phyloP scores from a whole-genome alignment of 2,888 invertebrate species.

The Theristus sp. region DNA sequence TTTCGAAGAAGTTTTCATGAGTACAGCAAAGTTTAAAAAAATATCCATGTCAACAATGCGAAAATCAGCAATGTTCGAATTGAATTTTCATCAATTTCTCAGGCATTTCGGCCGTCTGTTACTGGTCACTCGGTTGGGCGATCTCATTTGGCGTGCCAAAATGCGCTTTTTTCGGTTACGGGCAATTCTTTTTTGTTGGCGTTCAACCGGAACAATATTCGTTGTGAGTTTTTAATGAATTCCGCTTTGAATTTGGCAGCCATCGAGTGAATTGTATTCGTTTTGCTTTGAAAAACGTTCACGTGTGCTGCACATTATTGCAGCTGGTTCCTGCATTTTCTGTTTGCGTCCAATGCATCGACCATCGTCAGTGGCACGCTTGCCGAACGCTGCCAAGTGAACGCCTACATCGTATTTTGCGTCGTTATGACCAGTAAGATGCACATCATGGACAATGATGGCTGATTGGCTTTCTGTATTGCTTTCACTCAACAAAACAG shows the following conservation, averaged over 20 bases:
- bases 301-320: not conserved
- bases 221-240: not conserved
- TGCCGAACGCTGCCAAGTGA: constrained; percentile 40
- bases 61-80: too few relatives aligned
- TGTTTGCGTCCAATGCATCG: constrained; percentile 41
- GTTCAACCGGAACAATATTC: not conserved
- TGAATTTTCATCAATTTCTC: too few relatives aligned
- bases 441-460: too few relatives aligned
- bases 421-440: constrained; percentile 36
- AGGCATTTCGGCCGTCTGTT: constrained; percentile 30
- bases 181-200: constrained; percentile 13
- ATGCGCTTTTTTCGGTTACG: constrained; percentile 27
- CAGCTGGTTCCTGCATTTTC: constrained; percentile 30
- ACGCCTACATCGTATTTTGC: constrained; percentile 39
- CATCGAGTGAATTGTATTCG: too few relatives aligned
- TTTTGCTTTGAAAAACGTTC: too few relatives aligned
- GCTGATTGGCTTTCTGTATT: too few relatives aligned
- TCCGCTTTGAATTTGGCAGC: too few relatives aligned
- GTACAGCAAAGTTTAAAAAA: not conserved
- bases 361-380: constrained; percentile 41
- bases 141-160: constrained; percentile 31
- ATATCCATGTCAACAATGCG: not conserved
- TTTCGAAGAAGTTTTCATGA: constrained; percentile 9
- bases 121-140: constrained; percentile 37
- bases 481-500: too few relatives aligned